Conservation (phyloP, 1,140 invertebrate genomes). For the Diorhabda sublineata region DNA sequence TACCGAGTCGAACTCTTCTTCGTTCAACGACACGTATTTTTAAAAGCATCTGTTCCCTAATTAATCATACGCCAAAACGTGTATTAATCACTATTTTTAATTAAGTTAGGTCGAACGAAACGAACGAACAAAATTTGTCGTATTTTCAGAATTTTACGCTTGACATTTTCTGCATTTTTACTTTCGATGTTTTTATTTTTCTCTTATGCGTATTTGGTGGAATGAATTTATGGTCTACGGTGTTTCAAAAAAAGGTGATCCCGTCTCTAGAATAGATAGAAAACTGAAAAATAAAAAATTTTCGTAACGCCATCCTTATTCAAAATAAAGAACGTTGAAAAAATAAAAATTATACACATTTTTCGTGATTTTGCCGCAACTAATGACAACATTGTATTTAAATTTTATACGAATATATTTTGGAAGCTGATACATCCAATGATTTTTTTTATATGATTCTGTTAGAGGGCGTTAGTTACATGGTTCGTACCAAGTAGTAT, state of each 20-base stretch:
- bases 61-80: slow-evolving; percentile 10
- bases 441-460: no score
- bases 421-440: no score
- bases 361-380: neutral
- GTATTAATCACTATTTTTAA: slow-evolving; percentile 18
- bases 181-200: slow-evolving; percentile 6
- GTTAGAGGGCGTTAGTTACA: no score
- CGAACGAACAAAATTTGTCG: slow-evolving; percentile 11
- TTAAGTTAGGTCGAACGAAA: slow-evolving; percentile 14
- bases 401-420: no score
- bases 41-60: slow-evolving; percentile 13
- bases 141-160: slow-evolving; percentile 11
- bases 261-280: no score
- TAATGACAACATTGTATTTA: no score
- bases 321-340: no score
- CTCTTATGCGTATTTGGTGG: neutral
- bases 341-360: no score
- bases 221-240: neutral
- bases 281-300: neutral
- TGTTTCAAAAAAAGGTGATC: no score
- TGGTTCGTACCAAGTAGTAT: no score
- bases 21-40: slow-evolving; percentile 14
- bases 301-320: neutral
- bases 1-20: neutral
- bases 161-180: slow-evolving; percentile 4